phyloP scores from a whole-genome alignment of 2,888 invertebrate genomes.

The Rosalia funebris region DNA sequence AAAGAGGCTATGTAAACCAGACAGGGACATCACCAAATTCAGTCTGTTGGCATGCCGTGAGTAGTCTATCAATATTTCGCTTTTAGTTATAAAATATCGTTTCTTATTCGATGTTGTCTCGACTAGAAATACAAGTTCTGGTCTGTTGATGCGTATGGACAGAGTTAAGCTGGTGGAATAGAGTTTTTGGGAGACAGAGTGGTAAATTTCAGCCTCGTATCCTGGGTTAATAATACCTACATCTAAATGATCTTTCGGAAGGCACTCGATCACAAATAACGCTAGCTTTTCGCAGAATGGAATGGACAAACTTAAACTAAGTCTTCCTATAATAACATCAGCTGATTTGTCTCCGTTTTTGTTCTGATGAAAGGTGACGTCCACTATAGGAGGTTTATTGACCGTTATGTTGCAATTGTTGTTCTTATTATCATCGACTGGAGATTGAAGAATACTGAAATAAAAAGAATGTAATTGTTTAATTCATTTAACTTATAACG shows the following conservation, averaged over 20 bases:
- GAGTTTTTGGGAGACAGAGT: constrained; percentile 42
- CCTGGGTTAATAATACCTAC: constrained; percentile 78
- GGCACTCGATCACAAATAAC: constrained; percentile 60
- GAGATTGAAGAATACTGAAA: constrained; percentile 74
- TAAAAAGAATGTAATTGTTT: neutral
- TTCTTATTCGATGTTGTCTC: constrained; percentile 70
- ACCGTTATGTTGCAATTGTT: constrained; percentile 68
- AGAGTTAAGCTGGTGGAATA: constrained; percentile 69
- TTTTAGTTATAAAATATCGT: constrained; percentile 69
- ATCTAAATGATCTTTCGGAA: constrained; percentile 69
- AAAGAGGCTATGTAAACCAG: constrained; percentile 68
- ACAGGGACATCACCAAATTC: constrained; percentile 71
- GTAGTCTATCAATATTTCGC: constrained; percentile 77
- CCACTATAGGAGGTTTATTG: constrained; percentile 77
- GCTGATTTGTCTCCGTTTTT: constrained; percentile 71
- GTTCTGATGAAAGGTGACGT: constrained; percentile 73
- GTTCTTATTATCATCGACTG: constrained; percentile 69
- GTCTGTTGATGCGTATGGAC: constrained; percentile 78
- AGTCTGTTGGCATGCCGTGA: constrained; percentile 74
- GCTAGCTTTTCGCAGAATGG: constrained; percentile 71
- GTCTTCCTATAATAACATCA: constrained; percentile 78
- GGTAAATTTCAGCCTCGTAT: constrained; percentile 71
- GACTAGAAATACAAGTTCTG: constrained; percentile 80
- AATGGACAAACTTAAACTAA: constrained; percentile 77
- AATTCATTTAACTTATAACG: constrained; percentile 31